Percentiles rank a stretch among this genome's conserved stretches.
Evolutionary conservation across 2,888 invertebrate genomes (phyloP).

Genomic region (Cheiracanthium punctorium): DNA sequence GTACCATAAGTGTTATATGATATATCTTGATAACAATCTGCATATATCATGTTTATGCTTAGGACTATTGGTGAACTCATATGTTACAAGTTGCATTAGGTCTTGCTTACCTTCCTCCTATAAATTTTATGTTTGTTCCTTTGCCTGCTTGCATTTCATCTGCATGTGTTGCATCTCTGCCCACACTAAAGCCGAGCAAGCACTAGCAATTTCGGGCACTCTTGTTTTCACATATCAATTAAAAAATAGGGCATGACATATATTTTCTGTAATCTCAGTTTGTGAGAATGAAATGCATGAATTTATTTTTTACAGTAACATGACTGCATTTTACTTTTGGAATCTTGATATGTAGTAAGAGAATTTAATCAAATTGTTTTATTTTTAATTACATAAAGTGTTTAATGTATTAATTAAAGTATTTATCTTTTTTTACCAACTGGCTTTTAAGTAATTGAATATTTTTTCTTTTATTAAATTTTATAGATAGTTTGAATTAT

Average conservation of each 20-base stretch:
- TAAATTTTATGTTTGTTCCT: conserved; percentile 53
- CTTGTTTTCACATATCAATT: conserved; percentile 44
- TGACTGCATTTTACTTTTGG: conserved; percentile 53
- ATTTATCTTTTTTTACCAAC: conserved; percentile 40
- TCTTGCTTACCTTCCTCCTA: conserved; percentile 61
- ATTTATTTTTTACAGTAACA: conserved; percentile 44
- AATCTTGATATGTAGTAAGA: conserved; percentile 59
- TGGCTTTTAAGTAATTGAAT: conserved; percentile 31
- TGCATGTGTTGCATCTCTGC: conserved; percentile 64
- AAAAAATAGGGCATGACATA: conserved; percentile 53
- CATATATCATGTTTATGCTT: conserved; percentile 52
- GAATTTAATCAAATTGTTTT: conserved; percentile 31
- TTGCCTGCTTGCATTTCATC: conserved; percentile 63
- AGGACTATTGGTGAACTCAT: conserved; percentile 43
- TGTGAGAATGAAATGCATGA: conserved; percentile 67
- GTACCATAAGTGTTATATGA: conserved; percentile 23
- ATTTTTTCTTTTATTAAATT: conserved; percentile 26
- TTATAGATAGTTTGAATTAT: conserved; percentile 31
- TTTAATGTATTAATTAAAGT: conserved; percentile 44
- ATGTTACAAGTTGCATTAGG: conserved; percentile 63
- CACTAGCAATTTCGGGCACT: conserved; percentile 63
- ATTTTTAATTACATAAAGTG: conserved; percentile 30
- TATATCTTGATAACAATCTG: conserved; percentile 32
- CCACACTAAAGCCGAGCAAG: conserved; percentile 71
- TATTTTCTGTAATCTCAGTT: conserved; percentile 59